Percentiles rank a stretch among this genome's conserved stretches.
Evolutionary conservation across 2,888 invertebrate species (phyloP).

Genomic region (Thecophora atra): DNA sequence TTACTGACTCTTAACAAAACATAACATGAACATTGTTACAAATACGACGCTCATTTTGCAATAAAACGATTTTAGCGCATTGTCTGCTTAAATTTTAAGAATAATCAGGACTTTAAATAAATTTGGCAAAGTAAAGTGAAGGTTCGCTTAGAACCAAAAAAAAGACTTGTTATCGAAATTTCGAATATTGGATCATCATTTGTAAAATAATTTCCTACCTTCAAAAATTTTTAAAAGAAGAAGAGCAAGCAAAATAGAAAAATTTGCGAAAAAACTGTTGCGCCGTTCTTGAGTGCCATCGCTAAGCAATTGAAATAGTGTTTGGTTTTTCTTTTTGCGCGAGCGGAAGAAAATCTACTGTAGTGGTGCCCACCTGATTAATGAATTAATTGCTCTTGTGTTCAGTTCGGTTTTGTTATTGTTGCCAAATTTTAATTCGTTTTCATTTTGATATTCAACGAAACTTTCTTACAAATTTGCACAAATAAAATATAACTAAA

Average conservation of each 20-base stretch:
- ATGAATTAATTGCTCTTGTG: neutral
- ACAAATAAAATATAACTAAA: neutral
- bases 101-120: too few relatives aligned
- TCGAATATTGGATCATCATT: neutral
- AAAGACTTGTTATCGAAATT: too few relatives aligned
- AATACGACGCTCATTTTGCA: too few relatives aligned
- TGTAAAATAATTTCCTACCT: neutral
- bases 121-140: too few relatives aligned
- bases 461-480: neutral
- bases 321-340: neutral
- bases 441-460: neutral
- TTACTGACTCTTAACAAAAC: too few relatives aligned
- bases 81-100: too few relatives aligned
- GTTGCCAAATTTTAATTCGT: neutral
- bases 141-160: too few relatives aligned
- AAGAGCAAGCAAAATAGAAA: neutral
- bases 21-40: too few relatives aligned
- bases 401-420: conserved; percentile 1
- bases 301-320: conserved; percentile 16
- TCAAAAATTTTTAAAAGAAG: neutral
- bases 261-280: neutral
- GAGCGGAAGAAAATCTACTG: conserved; percentile 14
- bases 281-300: conserved; percentile 21
- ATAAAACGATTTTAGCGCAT: too few relatives aligned
- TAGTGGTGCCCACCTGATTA: conserved; percentile 16